Evolutionary conservation across 2,113 vertebrate species (phyloP).

Genomic region (Electrona antarctica): DNA sequence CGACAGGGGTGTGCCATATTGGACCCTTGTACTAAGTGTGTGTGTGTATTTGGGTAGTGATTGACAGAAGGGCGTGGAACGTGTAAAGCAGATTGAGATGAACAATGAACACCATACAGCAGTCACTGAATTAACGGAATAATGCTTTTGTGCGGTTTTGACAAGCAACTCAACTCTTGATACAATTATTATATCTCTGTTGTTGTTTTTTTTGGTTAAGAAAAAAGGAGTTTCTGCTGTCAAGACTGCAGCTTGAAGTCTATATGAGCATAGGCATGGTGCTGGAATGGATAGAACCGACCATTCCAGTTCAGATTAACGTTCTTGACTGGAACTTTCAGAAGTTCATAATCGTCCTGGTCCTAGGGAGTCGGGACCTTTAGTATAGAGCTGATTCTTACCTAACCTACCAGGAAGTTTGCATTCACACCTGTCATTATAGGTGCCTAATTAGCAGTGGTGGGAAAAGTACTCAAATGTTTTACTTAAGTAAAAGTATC

Average conservation of each 20-base stretch:
- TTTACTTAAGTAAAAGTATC: too few relatives aligned
- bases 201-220: slow-evolving; percentile 18
- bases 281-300: slow-evolving; percentile 54
- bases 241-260: slow-evolving; percentile 37
- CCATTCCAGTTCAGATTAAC: slow-evolving; percentile 10
- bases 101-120: slow-evolving; percentile 18
- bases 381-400: too few relatives aligned
- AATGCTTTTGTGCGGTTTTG: slow-evolving; percentile 29
- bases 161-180: slow-evolving; percentile 11
- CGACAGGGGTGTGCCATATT: slow-evolving; percentile 42
- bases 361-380: too few relatives aligned
- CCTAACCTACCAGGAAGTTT: too few relatives aligned
- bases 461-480: too few relatives aligned
- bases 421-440: too few relatives aligned
- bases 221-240: slow-evolving; percentile 27
- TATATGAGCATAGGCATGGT: slow-evolving; percentile 42
- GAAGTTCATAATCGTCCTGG: too few relatives aligned
- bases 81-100: slow-evolving; percentile 44
- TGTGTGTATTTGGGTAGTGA: slow-evolving; percentile 18
- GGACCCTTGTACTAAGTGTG: slow-evolving; percentile 33
- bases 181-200: slow-evolving; percentile 23
- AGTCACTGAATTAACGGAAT: slow-evolving; percentile 3
- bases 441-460: too few relatives aligned
- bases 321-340: not conserved
- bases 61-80: slow-evolving; percentile 21